phyloP scores from a whole-genome alignment of 2,888 invertebrate species.

The Monopis laevigella region DNA sequence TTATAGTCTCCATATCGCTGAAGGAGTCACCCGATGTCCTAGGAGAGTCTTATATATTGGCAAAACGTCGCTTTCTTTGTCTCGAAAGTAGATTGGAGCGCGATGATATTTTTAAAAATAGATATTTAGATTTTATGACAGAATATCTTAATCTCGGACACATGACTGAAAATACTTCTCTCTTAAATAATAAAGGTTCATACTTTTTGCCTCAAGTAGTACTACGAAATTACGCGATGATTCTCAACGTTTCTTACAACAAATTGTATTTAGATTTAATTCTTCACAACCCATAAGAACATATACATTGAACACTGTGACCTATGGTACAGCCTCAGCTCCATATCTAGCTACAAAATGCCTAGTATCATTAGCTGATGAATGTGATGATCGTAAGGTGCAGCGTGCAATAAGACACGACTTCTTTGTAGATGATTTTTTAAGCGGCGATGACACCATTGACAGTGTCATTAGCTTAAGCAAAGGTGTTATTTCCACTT shows the following conservation, averaged over 20 bases:
- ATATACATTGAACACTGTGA: no score
- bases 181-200: not conserved
- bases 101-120: conserved; percentile 17
- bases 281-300: conserved; percentile 13
- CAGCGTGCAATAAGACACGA: conserved; percentile 15
- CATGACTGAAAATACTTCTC: conserved; percentile 17
- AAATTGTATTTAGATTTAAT: conserved; percentile 19
- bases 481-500: conserved; percentile 10
- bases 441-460: not conserved
- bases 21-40: conserved; percentile 19
- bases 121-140: conserved; percentile 21
- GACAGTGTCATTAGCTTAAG: not conserved
- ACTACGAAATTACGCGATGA: conserved; percentile 16
- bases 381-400: conserved; percentile 15
- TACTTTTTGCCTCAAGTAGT: conserved; percentile 13
- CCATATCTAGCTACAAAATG: conserved; percentile 21
- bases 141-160: conserved; percentile 22
- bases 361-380: no score
- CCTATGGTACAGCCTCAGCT: conserved; percentile 22
- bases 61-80: conserved; percentile 21
- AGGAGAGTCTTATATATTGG: conserved; percentile 21
- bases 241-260: conserved; percentile 17
- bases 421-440: conserved; percentile 19
- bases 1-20: conserved; percentile 23
- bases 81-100: conserved; percentile 21